Conservation (phyloP, 2,113 vertebrate species). For the Corvus hawaiiensis region DNA sequence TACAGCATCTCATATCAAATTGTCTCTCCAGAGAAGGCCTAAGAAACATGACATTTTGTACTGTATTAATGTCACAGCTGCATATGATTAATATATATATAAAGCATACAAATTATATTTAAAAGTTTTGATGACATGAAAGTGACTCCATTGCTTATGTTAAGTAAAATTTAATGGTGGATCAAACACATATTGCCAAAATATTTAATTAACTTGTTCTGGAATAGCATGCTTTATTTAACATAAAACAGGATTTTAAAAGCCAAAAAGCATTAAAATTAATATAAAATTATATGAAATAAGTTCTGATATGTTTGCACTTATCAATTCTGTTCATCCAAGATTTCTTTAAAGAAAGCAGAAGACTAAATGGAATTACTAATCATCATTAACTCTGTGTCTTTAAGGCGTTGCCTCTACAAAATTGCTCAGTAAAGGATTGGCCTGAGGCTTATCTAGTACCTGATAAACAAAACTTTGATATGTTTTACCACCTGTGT, state of each 20-base stretch:
- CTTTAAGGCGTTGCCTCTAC: not conserved
- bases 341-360: not conserved
- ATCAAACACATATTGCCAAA: not conserved
- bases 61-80: not conserved
- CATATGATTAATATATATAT: not conserved
- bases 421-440: not conserved
- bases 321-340: not conserved
- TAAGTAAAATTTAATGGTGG: not conserved
- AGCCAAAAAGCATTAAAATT: not conserved
- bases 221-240: not conserved
- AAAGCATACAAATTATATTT: not conserved
- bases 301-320: not conserved
- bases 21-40: not conserved
- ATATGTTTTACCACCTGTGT: not conserved
- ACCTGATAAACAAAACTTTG: not conserved
- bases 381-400: not conserved
- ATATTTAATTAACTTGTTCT: not conserved
- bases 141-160: not conserved
- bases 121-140: not conserved
- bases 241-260: not conserved
- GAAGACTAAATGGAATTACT: not conserved
- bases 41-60: not conserved
- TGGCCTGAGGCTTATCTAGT: not conserved
- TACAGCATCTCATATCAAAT: not conserved
- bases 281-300: not conserved